Percentiles rank a stretch among this genome's conserved stretches.
These are phyloP conservation scores for Cecropterus lyciades DNA, from an alignment of 1,140 invertebrate genomes.

Conservation along the genomic window DNA sequence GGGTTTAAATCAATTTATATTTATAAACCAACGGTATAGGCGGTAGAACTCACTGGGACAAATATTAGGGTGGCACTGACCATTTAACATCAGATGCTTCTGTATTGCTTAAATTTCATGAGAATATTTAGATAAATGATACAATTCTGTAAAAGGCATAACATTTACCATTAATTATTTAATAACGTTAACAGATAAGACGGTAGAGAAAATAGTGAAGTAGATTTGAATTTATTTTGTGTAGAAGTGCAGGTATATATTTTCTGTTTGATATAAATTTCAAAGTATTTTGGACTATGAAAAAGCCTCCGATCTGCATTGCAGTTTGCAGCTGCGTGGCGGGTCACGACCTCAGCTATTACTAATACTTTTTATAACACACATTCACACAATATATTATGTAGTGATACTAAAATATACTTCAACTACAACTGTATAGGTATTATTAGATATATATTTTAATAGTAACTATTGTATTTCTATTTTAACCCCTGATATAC, in stretches of 20 bases:
- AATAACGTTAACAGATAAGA: neutral
- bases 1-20: no score
- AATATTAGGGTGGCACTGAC: no score
- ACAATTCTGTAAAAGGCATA: no score
- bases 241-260: neutral
- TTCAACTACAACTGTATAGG: neutral
- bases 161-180: no score
- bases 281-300: slow-evolving; percentile 19
- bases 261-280: slow-evolving; percentile 12
- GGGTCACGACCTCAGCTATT: slow-evolving; percentile 31
- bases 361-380: slow-evolving; percentile 24
- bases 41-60: no score
- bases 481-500: no score
- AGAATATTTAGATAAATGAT: no score
- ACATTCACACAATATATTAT: neutral
- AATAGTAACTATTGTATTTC: no score
- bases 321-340: slow-evolving; percentile 29
- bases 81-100: no score
- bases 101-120: no score
- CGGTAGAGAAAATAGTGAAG: neutral
- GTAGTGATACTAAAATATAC: neutral
- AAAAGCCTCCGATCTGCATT: slow-evolving; percentile 26
- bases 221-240: neutral
- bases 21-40: no score
- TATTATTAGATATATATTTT: no score